phyloP scores from a whole-genome alignment of 2,888 invertebrate genomes.

The Spatulosminthurus flaviceps region DNA sequence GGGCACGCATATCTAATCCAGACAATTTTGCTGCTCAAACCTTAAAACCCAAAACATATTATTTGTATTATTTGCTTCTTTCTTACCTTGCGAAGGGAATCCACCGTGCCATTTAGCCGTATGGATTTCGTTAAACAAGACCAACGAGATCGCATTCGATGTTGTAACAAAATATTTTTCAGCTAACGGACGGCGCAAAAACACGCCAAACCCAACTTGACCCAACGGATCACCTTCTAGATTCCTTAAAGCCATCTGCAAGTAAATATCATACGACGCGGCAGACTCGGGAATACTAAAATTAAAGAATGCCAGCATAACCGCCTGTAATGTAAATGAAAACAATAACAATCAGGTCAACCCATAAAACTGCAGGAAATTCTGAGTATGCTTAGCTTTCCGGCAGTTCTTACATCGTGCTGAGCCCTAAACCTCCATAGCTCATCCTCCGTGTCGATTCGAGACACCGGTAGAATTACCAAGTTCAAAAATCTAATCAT shows the following conservation, averaged over 20 bases:
- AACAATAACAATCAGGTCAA: too few relatives aligned
- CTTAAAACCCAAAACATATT: background rate
- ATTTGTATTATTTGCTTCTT: too few relatives aligned
- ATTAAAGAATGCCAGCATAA: conserved; percentile 61
- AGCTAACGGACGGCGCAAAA: conserved; percentile 56
- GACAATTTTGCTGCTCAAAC: too few relatives aligned
- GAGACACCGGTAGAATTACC: conserved; percentile 56
- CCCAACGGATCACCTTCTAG: conserved; percentile 63
- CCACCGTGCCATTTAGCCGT: conserved; percentile 63
- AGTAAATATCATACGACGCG: conserved; percentile 59
- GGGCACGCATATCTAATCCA: conserved; percentile 58
- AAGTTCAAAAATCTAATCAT: conserved; percentile 60
- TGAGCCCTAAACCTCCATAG: conserved; percentile 61
- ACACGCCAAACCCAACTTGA: conserved; percentile 62
- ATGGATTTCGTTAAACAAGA: conserved; percentile 63
- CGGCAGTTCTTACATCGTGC: conserved; percentile 58
- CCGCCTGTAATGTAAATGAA: too few relatives aligned
- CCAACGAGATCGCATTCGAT: conserved; percentile 62
- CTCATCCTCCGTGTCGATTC: conserved; percentile 62
- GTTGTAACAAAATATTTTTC: conserved; percentile 61
- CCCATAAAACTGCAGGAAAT: too few relatives aligned
- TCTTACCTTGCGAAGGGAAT: conserved; percentile 43
- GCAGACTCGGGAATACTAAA: conserved; percentile 54
- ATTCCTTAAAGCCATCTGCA: conserved; percentile 61
- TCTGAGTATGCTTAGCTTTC: too few relatives aligned